Base-by-base conservation (phyloP, 2,113 vertebrate species). In the Orthonyx spaldingii region DNA sequence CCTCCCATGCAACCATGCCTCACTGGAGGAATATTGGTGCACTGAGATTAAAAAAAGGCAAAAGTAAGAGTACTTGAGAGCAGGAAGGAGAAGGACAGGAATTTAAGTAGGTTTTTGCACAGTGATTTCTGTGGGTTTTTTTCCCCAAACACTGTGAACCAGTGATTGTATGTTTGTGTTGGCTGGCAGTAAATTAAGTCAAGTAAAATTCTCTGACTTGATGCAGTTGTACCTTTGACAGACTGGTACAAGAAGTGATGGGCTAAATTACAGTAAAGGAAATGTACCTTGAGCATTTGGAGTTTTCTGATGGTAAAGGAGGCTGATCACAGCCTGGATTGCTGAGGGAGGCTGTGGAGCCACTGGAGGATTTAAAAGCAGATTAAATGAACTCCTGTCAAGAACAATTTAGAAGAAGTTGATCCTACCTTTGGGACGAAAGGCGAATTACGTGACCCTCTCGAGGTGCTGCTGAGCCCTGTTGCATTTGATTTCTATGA, bases 341-440 rank as follows among this genome's bases (percentile, higher is more conserved):
- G 94, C 68, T 87, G 59, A 92, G 91, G 72, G 80, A 94, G 65
- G 33, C 68, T n/a, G 13, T 13, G 27, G 79, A 89, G 87, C 24
- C 3, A 0, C 85, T 85, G 55, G 90, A 91, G 92, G 92, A 94
- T 93, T 96, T 93, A 93, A 88, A 65, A 95, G 37, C 64, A 91
- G 94, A 97, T 96, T 94, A 94, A 96, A 95, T 90, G 89, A 89
- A 93, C 86, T 95, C 93, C 83, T 87, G 92, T 95, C 94, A 94
- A 93, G 86, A 93, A 70, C 89, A 87, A 78, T 94, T 96, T 97
- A 63, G 83, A 86, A 90, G 70, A 87, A 89, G 60, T 89, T 92
- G 94, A 93, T 93, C 95, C 83, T 92, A 68, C 94, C 91, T 94
- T 95, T 90, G 86, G 55, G 88, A 92, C 1, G 0, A 90, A 86